Evolutionary conservation across 2,113 vertebrate species (phyloP).

Genomic region (Chlorocebus sabaeus): DNA sequence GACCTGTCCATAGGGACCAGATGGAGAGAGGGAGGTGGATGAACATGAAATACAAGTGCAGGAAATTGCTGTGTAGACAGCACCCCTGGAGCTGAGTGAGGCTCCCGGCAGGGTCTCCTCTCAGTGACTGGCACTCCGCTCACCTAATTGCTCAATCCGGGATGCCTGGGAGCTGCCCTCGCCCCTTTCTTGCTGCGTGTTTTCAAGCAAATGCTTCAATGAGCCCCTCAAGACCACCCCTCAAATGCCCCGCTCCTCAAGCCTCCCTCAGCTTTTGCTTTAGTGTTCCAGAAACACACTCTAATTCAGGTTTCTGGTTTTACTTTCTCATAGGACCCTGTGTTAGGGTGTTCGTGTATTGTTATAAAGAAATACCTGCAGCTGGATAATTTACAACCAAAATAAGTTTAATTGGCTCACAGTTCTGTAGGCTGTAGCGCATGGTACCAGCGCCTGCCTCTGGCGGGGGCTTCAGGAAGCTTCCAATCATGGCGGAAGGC

Average conservation of each 20-base stretch:
- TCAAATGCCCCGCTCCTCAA: rapidly evolving
- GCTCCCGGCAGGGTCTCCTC: rapidly evolving
- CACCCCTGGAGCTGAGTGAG: not conserved
- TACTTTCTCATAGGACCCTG: not conserved
- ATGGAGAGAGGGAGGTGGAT: not conserved
- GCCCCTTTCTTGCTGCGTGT: rapidly evolving
- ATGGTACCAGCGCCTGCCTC: too few species aligned
- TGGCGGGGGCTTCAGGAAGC: too few species aligned
- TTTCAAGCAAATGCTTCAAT: rapidly evolving
- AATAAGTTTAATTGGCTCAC: too few species aligned
- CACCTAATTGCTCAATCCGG: not conserved
- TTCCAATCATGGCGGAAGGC: too few species aligned
- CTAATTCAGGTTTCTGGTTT: not conserved
- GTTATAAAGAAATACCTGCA: not conserved
- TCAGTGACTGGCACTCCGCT: rapidly evolving
- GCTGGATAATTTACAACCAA: too few species aligned
- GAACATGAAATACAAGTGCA: not conserved
- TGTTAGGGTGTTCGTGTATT: not conserved
- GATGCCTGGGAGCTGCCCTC: not conserved
- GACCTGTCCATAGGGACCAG: rapidly evolving
- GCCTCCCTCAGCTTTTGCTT: not conserved
- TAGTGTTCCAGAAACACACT: rapidly evolving
- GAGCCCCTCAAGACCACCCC: rapidly evolving
- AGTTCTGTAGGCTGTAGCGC: too few species aligned
- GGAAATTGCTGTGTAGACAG: not conserved